Evolutionary conservation across 2,113 vertebrate species (phyloP), one percentile per base, ranked within the genome.

Genomic region (Baryphthengus martii): DNA sequence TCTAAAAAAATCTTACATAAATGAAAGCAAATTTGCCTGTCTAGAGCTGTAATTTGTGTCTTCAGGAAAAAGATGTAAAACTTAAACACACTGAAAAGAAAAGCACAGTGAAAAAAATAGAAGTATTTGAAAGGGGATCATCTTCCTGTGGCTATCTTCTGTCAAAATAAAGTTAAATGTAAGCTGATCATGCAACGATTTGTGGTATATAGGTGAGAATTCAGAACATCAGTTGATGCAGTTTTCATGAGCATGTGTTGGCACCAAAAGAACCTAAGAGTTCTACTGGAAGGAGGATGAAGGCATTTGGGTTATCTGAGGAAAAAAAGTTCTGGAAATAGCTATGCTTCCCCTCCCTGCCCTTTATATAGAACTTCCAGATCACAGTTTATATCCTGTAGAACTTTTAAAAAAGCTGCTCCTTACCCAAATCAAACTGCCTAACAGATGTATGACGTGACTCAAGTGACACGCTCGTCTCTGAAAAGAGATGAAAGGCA

Each of bases 111-210:
- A 8, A 66, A 71, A 71, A 74, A 65, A 47, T 25, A 29, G 4
- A 72, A 78, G 2, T 17, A 17, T 49, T n/a, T 79, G 23, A 62
- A 76, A 80, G 6, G 13, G 6, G 37, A 70, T 26, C 7, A 19
- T 13, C 25, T 59, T 80, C 35, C 29, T 56, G 6, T 56, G 66
- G 4, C 9, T 92, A 89, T 84, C 15, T 3, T 59, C 37, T 63
- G 8, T 45, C 8, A 77, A 74, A 78, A 45, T 28, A 59, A 23
- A 58, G 13, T 7, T 47, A 71, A 78, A 47, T 37, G 17, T 77
- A 63, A 77, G 44, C n/a, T 3, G 0, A 11, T 4, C 2, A 3
- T 63, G 6, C 20, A 42, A 40, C 42, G 1, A 8, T 70, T 70
- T 68, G 4, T 15, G 28, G 17, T 45, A 16, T 10, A 11, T 4